Evolutionary conservation across 2,113 vertebrate genomes (phyloP).

Genomic region (Colinus virginianus): DNA sequence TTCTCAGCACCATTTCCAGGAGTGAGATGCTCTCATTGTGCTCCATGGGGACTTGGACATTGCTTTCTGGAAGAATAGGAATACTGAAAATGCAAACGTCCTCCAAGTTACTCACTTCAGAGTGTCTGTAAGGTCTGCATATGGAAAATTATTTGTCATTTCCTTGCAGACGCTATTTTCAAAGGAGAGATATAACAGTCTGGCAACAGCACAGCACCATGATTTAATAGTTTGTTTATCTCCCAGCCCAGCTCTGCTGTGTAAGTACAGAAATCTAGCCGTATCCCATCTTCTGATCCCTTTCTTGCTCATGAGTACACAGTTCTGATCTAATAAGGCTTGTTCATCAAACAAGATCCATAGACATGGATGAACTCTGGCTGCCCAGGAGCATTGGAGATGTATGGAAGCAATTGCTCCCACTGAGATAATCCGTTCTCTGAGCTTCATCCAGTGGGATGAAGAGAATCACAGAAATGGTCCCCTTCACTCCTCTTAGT

Average conservation of each 20-base stretch:
- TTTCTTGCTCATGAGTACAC: not conserved
- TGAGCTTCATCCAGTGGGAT: not conserved
- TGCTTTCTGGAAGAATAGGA: not conserved
- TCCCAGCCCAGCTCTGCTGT: slow-evolving; percentile 7
- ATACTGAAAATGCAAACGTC: not conserved
- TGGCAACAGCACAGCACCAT: not conserved
- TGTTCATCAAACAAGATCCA: not conserved
- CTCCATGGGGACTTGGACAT: not conserved
- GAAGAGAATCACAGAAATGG: not conserved
- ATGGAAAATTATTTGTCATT: slow-evolving; percentile 63
- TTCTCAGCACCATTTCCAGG: not conserved
- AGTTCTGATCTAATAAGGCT: slow-evolving; percentile 12
- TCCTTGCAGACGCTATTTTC: slow-evolving; percentile 36
- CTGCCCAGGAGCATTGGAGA: not conserved
- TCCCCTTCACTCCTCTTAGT: not conserved
- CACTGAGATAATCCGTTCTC: not conserved
- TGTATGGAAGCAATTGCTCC: not conserved
- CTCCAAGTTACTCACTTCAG: slow-evolving; percentile 41
- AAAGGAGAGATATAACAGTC: slow-evolving; percentile 41
- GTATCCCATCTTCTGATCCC: not conserved
- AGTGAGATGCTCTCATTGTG: not conserved
- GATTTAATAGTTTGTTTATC: slow-evolving; percentile 65
- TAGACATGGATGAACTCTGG: not conserved
- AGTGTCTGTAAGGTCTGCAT: not conserved
- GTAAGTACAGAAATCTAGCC: not conserved